A percentile compares a stretch with the other conserved stretches of the same genome.
Conservation (phyloP, 2,888 invertebrate species). For the Merodon equestris region DNA sequence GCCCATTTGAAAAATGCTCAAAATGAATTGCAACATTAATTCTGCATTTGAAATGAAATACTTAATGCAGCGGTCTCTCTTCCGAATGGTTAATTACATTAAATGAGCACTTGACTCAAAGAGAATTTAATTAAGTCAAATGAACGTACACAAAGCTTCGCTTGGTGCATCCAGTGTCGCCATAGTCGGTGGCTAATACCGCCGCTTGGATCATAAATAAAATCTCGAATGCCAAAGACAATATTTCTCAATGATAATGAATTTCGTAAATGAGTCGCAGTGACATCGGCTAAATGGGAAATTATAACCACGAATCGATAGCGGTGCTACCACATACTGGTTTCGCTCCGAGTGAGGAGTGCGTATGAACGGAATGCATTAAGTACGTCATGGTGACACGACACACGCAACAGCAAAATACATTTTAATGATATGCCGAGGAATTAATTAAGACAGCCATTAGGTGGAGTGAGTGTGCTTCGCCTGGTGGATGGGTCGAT, state of each 20-base stretch:
- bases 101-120: constrained; percentile 56
- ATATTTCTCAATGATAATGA: constrained; percentile 68
- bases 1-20: constrained; percentile 51
- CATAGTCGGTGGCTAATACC: constrained; percentile 30
- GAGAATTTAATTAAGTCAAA: constrained; percentile 65
- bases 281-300: constrained; percentile 66
- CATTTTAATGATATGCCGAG: constrained; percentile 59
- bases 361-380: constrained; percentile 41
- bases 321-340: constrained; percentile 26
- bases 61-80: constrained; percentile 51
- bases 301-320: constrained; percentile 42
- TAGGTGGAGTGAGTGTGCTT: constrained; percentile 14
- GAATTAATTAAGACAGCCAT: constrained; percentile 58
- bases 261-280: constrained; percentile 67
- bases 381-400: constrained; percentile 34
- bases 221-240: constrained; percentile 61
- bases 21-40: constrained; percentile 59
- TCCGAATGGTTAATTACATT: constrained; percentile 46
- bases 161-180: no score
- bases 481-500: constrained; percentile 26
- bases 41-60: constrained; percentile 67
- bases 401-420: constrained; percentile 37
- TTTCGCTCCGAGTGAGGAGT: neutral
- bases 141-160: constrained; percentile 19
- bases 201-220: constrained; percentile 60